A percentile compares a stretch with the other conserved stretches of the same genome.
Conservation (phyloP, 2,888 invertebrate genomes). For the Mimas tiliae region DNA sequence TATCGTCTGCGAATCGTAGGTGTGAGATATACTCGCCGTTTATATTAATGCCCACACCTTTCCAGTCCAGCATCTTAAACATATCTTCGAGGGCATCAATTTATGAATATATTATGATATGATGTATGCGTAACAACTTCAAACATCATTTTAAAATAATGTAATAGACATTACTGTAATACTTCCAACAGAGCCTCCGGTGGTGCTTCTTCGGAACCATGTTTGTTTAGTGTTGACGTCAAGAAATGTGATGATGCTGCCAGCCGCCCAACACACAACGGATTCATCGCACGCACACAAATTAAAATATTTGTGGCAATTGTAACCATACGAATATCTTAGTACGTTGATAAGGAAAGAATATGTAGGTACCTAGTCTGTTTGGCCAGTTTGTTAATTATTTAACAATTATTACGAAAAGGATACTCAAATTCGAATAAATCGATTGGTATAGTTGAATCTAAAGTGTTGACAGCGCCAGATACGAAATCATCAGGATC, state of each 20-base stretch:
- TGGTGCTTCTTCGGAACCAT: slow-evolving; percentile 89
- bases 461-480: slow-evolving; percentile 77
- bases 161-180: slow-evolving; percentile 84
- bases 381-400: too few species aligned
- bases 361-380: background rate
- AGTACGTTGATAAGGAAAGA: slow-evolving; percentile 41
- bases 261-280: slow-evolving; percentile 91
- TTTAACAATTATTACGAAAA: slow-evolving; percentile 51
- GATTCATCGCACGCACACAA: slow-evolving; percentile 90
- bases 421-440: slow-evolving; percentile 89
- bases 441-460: slow-evolving; percentile 83
- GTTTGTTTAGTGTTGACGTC: slow-evolving; percentile 87
- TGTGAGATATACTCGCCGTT: too few species aligned
- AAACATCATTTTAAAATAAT: background rate
- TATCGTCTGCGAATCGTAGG: too few species aligned
- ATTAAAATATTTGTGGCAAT: slow-evolving; percentile 92
- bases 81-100: background rate
- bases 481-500: slow-evolving; percentile 84
- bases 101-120: background rate
- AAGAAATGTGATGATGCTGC: slow-evolving; percentile 92
- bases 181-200: slow-evolving; percentile 92
- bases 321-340: slow-evolving; percentile 94
- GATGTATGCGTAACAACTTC: background rate
- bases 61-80: too few species aligned
- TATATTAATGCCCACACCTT: too few species aligned